phyloP scores from a whole-genome alignment of 2,888 invertebrate species.

The Pelosia muscerda region DNA sequence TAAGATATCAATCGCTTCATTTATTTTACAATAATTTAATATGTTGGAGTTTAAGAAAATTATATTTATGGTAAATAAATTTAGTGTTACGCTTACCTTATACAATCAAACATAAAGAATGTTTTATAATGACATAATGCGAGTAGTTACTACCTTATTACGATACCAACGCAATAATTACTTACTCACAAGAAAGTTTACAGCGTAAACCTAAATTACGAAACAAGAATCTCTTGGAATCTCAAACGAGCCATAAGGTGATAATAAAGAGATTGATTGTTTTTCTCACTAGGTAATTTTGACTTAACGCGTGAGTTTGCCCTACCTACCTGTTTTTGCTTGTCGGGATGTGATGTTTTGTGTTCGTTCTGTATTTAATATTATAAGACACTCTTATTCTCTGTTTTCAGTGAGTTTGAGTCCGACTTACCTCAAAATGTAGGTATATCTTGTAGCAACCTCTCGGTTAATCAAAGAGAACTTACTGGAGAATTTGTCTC shows the following conservation, averaged over 20 bases:
- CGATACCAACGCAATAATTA: constrained; percentile 16
- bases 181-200: constrained; percentile 27
- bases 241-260: constrained; percentile 28
- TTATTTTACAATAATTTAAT: background rate
- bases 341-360: too few relatives aligned
- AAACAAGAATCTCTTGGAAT: constrained; percentile 35
- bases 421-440: too few relatives aligned
- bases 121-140: background rate
- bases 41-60: background rate
- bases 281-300: background rate
- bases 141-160: constrained; percentile 15
- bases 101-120: background rate
- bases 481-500: too few relatives aligned
- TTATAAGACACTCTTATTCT: too few relatives aligned
- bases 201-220: constrained; percentile 37
- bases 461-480: too few relatives aligned
- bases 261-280: constrained; percentile 17
- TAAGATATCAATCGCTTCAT: background rate
- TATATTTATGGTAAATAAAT: background rate
- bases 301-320: background rate
- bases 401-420: too few relatives aligned
- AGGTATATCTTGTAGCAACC: too few relatives aligned
- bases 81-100: background rate
- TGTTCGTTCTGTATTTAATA: too few relatives aligned
- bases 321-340: too few relatives aligned